phyloP scores from a whole-genome alignment of 1,140 invertebrate genomes.

The Parasteatoda tepidariorum region DNA sequence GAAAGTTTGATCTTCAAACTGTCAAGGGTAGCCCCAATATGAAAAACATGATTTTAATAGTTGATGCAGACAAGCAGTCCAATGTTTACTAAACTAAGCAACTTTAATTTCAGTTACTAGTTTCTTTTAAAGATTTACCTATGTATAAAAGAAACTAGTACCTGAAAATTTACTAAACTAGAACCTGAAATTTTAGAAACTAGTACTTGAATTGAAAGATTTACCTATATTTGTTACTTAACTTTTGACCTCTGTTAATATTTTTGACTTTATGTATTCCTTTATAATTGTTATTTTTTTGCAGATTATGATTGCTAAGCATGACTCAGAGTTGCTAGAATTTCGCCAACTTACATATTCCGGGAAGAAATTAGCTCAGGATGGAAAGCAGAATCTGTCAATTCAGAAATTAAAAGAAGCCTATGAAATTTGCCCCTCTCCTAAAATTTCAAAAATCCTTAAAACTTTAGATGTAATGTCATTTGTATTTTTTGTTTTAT shows the following conservation, averaged over 20 bases:
- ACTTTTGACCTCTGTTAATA: neutral
- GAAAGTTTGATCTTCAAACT: too few relatives aligned
- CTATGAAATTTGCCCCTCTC: constrained; percentile 38
- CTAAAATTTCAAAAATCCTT: constrained; percentile 27
- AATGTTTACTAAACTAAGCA: too few relatives aligned
- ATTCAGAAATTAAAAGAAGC: constrained; percentile 27
- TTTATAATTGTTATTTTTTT: neutral
- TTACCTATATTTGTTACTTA: neutral
- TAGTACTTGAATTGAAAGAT: neutral
- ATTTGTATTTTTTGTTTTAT: neutral
- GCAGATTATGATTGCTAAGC: neutral
- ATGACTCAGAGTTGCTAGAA: neutral
- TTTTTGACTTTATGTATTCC: neutral
- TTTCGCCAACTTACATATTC: neutral
- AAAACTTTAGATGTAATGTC: constrained; percentile 18
- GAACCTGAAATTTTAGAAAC: neutral
- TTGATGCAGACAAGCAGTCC: too few relatives aligned
- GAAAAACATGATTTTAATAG: too few relatives aligned
- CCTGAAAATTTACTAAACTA: too few relatives aligned
- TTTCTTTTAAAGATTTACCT: neutral
- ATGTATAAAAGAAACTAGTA: neutral
- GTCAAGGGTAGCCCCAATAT: too few relatives aligned
- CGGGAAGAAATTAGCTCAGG: constrained; percentile 6
- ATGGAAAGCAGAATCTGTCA: constrained; percentile 17
- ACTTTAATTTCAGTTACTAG: neutral